phyloP scores from a whole-genome alignment of 2,888 invertebrate genomes.

The Xanthorhoe spadicearia region DNA sequence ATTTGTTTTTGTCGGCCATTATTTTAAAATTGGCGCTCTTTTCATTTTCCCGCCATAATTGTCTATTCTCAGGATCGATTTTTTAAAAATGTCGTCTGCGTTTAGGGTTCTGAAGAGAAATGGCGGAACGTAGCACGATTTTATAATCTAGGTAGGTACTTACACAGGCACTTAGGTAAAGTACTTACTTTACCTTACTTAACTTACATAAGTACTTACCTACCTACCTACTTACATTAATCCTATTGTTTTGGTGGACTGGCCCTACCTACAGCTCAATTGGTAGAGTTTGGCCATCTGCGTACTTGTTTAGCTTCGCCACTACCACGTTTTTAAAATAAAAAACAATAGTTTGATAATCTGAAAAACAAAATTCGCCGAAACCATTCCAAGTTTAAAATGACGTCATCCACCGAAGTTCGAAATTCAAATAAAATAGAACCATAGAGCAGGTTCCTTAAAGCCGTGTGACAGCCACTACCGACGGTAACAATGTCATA shows the following conservation, averaged over 20 bases:
- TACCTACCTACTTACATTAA: no score
- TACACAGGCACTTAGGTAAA: no score
- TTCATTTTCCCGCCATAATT: constrained; percentile 22
- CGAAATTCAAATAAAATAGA: constrained; percentile 16
- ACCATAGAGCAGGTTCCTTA: constrained; percentile 13
- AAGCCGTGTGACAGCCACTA: constrained; percentile 32
- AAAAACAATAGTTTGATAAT: no score
- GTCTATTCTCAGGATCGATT: constrained; percentile 24
- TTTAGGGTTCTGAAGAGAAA: background rate
- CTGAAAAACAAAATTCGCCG: background rate
- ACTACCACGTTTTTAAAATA: no score
- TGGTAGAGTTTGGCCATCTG: no score
- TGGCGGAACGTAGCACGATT: background rate
- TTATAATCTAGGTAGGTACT: no score
- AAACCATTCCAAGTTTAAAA: background rate
- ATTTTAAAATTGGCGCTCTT: constrained; percentile 19
- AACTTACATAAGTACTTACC: background rate
- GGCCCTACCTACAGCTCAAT: no score
- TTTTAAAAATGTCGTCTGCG: constrained; percentile 20
- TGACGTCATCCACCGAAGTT: background rate
- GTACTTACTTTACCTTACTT: no score
- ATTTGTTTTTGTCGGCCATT: constrained; percentile 11
- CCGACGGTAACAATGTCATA: constrained; percentile 37
- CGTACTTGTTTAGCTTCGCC: no score
- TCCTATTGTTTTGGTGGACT: no score